Evolutionary conservation across 2,888 invertebrate genomes (phyloP).

Genomic region (Caenorhabditis afra): DNA sequence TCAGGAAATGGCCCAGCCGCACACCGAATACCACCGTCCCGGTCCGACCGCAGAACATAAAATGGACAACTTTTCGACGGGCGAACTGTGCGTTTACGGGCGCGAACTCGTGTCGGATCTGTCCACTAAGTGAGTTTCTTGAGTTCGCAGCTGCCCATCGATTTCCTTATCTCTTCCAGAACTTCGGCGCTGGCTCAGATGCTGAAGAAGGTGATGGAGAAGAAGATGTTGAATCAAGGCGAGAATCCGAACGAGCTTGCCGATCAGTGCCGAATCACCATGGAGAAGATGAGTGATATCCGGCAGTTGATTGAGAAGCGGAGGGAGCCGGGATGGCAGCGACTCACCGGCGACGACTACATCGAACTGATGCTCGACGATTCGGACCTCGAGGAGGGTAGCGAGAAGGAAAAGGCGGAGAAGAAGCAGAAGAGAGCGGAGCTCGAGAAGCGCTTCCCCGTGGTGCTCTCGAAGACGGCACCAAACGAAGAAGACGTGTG

Average conservation of each 20-base stretch:
- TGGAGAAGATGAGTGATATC: slow-evolving; percentile 65
- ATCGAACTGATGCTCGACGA: slow-evolving; percentile 52
- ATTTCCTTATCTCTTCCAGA: slow-evolving; percentile 40
- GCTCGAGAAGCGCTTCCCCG: slow-evolving; percentile 20
- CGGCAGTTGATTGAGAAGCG: slow-evolving; percentile 59
- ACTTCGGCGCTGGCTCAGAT: slow-evolving; percentile 46
- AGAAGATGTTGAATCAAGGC: slow-evolving; percentile 26
- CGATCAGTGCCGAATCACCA: slow-evolving; percentile 56
- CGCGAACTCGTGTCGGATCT: slow-evolving; percentile 66
- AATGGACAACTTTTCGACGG: slow-evolving; percentile 52
- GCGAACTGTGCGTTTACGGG: slow-evolving; percentile 60
- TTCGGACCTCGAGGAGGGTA: slow-evolving; percentile 29
- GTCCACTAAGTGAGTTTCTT: slow-evolving; percentile 46
- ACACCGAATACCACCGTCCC: neutral
- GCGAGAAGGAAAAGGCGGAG: neutral
- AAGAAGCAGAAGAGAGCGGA: neutral
- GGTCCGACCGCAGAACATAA: slow-evolving; percentile 39
- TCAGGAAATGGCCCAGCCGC: neutral
- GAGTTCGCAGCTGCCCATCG: too few relatives aligned
- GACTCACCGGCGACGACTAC: slow-evolving; percentile 59
- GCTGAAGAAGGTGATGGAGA: slow-evolving; percentile 61
- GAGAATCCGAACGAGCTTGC: slow-evolving; percentile 53
- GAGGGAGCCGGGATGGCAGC: slow-evolving; percentile 32
- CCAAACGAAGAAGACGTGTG: slow-evolving; percentile 37
- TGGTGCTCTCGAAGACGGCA: slow-evolving; percentile 2